Evolutionary conservation across 2,113 vertebrate genomes (phyloP).

Genomic region (Haemorhous mexicanus): DNA sequence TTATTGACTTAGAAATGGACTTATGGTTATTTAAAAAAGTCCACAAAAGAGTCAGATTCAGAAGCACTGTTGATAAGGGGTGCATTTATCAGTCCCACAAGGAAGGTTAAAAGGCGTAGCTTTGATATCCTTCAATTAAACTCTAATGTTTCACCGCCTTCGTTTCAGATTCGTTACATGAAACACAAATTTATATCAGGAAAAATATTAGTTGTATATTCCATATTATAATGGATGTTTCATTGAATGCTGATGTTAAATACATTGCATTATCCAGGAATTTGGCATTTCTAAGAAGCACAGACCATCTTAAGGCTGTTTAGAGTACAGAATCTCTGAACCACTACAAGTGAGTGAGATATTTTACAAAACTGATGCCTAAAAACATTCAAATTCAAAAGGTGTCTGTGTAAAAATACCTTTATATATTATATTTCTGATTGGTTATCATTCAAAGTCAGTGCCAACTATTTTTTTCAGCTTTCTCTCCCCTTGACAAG

Average conservation of each 20-base stretch:
- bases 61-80: neutral
- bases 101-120: neutral
- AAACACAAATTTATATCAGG: neutral
- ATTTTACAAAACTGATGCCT: neutral
- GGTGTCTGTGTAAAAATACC: neutral
- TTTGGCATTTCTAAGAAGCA: neutral
- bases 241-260: neutral
- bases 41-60: neutral
- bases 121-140: neutral
- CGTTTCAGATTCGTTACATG: neutral
- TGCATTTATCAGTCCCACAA: neutral
- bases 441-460: slow-evolving; percentile 2
- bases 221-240: neutral
- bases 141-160: neutral
- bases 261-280: neutral
- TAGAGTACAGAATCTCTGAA: neutral
- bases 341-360: neutral
- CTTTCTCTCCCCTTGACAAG: slow-evolving; percentile 1
- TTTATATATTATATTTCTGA: neutral
- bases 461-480: neutral
- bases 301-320: neutral
- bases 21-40: neutral
- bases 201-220: neutral
- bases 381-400: neutral
- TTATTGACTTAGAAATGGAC: neutral